Base-by-base conservation (phyloP, 2,797 vertebrate genomes). In the Rhinatrema bivittatum region DNA sequence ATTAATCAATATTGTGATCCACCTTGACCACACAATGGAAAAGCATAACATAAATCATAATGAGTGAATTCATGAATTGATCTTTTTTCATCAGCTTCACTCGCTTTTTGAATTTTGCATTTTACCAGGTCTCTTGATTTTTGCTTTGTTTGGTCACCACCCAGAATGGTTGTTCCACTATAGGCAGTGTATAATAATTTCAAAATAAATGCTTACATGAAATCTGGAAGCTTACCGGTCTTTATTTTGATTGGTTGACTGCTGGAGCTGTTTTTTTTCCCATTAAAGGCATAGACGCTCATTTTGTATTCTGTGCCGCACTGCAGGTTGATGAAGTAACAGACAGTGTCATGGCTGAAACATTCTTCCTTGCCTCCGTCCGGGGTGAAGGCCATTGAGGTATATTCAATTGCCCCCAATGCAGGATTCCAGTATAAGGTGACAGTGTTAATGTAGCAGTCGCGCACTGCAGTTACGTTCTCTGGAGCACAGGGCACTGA, bases 221-320 rank as follows among this genome's bases (percentile, higher is more conserved):
- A n/a, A n/a, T n/a, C n/a, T n/a, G n/a, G n/a, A n/a, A n/a, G n/a
- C 23, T 46, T 63, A 87, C 86, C 85, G 68, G 84, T 85, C 35
- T 39, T 60, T 5, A 81, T 49, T 17, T 41, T 46, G 13, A 75
- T 67, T 2, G 60, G 13, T 1, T 39, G 15, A 44, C 85, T 87
- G 2, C n/a, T 4, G 9, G 27, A 14, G 25, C 80, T 74, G 6
- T 6, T 53, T 45, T 82, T 82, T 1, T 12, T 11, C 1, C 42
- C 66, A 4, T 11, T 36, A 16, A 62, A 13, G 2, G 76, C 49
- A 15, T 33, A 52, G 10, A 87, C 78, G 0, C 55, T 76, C 52
- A 89, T 83, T 44, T n/a, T 31, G 50, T 87, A 86, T 9, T 30
- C 56, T 2, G 38, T 65, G 17, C 86, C 86, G 40, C 86, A 89